Conservation (phyloP, 2,113 vertebrate genomes). For the Perca schrenkii region DNA sequence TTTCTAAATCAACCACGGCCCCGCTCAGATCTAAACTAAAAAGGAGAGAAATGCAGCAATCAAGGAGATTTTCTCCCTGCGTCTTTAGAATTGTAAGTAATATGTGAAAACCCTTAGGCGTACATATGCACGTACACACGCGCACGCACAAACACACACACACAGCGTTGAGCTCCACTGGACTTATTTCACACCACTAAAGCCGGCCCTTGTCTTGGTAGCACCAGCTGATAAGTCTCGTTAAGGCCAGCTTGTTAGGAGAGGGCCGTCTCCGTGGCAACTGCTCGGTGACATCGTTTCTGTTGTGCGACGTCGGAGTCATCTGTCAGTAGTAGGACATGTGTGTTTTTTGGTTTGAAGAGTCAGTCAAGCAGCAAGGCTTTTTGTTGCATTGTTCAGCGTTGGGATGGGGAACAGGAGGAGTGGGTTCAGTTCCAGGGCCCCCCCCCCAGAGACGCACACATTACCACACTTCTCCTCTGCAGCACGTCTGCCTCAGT, state of each 20-base stretch:
- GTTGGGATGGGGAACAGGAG: slow-evolving; percentile 13
- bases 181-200: slow-evolving; percentile 36
- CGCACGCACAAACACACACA: slow-evolving; percentile 7
- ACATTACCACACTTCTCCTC: background rate
- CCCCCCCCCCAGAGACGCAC: background rate
- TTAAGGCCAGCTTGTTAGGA: slow-evolving; percentile 73
- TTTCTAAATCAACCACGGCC: slow-evolving; percentile 27
- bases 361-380: slow-evolving; percentile 60
- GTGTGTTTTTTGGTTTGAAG: slow-evolving; percentile 67
- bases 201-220: slow-evolving; percentile 56
- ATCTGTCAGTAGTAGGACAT: slow-evolving; percentile 35
- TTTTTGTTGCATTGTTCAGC: slow-evolving; percentile 12
- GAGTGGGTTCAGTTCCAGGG: slow-evolving; percentile 6
- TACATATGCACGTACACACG: background rate
- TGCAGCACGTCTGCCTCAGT: slow-evolving; percentile 64
- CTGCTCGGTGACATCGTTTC: slow-evolving; percentile 56
- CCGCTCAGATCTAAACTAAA: slow-evolving; percentile 53
- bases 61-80: slow-evolving; percentile 19
- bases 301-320: slow-evolving; percentile 17
- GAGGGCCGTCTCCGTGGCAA: slow-evolving; percentile 65
- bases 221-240: slow-evolving; percentile 64
- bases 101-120: slow-evolving; percentile 37
- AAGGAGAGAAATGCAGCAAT: slow-evolving; percentile 54
- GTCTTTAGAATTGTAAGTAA: slow-evolving; percentile 43
- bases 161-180: slow-evolving; percentile 8